A percentile compares a stretch with the other conserved stretches of the same genome.
Evolutionary conservation across 2,888 invertebrate species (phyloP).

Genomic region (Metallyticus violacea): DNA sequence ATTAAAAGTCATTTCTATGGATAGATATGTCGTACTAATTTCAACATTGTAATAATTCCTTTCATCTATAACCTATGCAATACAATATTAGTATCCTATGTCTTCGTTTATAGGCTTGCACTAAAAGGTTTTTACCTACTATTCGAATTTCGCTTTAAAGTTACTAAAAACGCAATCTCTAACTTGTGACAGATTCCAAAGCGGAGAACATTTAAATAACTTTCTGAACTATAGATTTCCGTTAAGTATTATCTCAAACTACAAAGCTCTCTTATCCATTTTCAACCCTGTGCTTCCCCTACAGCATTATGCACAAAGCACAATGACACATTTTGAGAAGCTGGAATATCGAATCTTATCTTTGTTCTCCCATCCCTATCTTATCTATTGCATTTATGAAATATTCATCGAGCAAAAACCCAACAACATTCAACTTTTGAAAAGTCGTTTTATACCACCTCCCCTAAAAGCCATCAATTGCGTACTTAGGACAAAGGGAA

Average conservation of each 20-base stretch:
- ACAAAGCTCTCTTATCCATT: background rate
- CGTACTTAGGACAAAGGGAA: background rate
- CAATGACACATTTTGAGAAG: background rate
- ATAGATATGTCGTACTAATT: no score
- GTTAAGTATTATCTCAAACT: background rate
- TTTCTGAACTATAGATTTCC: background rate
- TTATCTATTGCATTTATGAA: background rate
- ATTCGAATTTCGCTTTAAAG: no score
- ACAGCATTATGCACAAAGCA: background rate
- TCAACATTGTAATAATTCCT: no score
- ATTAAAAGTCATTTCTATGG: no score
- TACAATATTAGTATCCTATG: no score
- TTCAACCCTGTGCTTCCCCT: background rate
- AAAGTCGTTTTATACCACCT: background rate
- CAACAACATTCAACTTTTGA: background rate
- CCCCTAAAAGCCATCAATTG: background rate
- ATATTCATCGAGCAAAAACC: background rate
- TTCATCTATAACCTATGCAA: no score
- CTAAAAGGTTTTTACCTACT: no score
- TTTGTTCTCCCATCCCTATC: background rate
- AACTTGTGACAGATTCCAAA: background rate
- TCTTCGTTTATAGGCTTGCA: no score
- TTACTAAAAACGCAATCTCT: background rate
- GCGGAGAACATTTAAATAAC: background rate
- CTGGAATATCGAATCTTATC: background rate